Base-by-base conservation (phyloP, 2,888 invertebrate genomes). In the Formica aserva region DNA sequence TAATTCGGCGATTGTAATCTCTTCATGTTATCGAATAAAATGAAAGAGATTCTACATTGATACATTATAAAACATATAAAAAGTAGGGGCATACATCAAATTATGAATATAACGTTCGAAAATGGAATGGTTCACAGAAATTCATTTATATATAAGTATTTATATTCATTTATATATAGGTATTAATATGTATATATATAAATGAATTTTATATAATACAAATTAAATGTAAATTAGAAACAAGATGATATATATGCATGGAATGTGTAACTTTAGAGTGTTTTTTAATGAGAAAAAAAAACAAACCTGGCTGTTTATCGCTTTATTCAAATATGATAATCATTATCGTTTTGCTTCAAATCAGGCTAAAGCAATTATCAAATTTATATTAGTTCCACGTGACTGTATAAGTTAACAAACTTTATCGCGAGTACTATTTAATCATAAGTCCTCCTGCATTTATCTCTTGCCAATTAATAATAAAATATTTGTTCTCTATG, bases 71-170 rank as follows among this genome's bases (percentile, higher is more conserved):
- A 48, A 38, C 9, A 35, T n/a, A 88, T 74, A 77, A 76, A 55
- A 69, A 45, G 60, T 69, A 45, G 35, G 65, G 35, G n/a, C 62
- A 35, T n/a, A 62, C 15, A 26, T 83, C 18, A 32, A 90, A 82
- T 78, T 77, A 48, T 32, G 81, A 82, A 81, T 82, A 74, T 22
- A 78, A 77, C 55, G 74, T 55, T 63, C 52, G 55, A 82, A 48
- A 48, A 84, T 89, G 89, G 91, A 90, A 90, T 90, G 91, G 66
- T 74, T 83, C 48, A 48, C 48, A 41, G 66, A 57, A 67, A 55
- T 82, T 65, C 32, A 48, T 38, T 57, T 38, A 67, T 66, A 65
- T 18, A 32, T 52, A 78, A 3, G 9, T 22, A 22, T 15, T 8
- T 15, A 65, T 32, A 63, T 65, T 13, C 26, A 26, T 26, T 26